phyloP scores from a whole-genome alignment of 1,140 invertebrate genomes.

The Neelides sp. region DNA sequence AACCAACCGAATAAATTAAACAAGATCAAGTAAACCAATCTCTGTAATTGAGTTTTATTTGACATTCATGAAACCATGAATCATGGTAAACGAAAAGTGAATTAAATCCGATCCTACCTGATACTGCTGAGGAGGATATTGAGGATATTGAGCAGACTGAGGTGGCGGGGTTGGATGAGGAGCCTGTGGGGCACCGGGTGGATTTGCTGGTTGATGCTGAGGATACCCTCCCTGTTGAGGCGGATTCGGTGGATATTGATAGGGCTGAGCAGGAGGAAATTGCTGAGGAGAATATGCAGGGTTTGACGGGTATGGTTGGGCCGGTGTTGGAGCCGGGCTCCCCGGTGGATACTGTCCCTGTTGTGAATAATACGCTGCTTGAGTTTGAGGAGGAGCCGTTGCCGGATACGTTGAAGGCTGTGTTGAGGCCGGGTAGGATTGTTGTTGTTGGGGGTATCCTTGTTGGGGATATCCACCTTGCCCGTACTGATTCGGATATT shows the following conservation, averaged over 20 bases:
- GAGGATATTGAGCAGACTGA: conserved; percentile 22
- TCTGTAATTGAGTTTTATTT: too few species aligned
- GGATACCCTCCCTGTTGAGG: conserved; percentile 12
- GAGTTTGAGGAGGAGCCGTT: conserved; percentile 26
- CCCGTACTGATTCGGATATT: conserved; percentile 8
- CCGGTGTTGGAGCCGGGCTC: conserved; percentile 3
- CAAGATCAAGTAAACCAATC: too few species aligned
- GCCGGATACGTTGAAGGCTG: conserved; percentile 15
- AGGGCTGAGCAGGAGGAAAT: conserved; percentile 14
- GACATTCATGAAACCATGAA: too few species aligned
- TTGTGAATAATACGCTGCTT: conserved; percentile 26
- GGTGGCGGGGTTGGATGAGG: conserved; percentile 16
- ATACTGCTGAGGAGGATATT: conserved; percentile 24
- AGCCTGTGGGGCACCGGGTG: conserved; percentile 9
- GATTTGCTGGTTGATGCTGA: conserved; percentile 2
- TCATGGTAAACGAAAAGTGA: too few species aligned
- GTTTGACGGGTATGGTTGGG: conserved; percentile 13
- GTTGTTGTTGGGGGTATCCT: conserved; percentile 12
- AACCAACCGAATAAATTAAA: too few species aligned
- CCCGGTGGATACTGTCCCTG: conserved; percentile 23
- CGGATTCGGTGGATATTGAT: conserved; percentile 20
- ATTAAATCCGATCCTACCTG: conserved; percentile 13
- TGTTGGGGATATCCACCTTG: not conserved
- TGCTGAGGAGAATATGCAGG: conserved; percentile 17
- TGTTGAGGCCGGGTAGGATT: conserved; percentile 5